Evolutionary conservation across 2,888 invertebrate species (phyloP), one percentile per base, ranked within the genome.

Genomic region (Doris montereyensis): DNA sequence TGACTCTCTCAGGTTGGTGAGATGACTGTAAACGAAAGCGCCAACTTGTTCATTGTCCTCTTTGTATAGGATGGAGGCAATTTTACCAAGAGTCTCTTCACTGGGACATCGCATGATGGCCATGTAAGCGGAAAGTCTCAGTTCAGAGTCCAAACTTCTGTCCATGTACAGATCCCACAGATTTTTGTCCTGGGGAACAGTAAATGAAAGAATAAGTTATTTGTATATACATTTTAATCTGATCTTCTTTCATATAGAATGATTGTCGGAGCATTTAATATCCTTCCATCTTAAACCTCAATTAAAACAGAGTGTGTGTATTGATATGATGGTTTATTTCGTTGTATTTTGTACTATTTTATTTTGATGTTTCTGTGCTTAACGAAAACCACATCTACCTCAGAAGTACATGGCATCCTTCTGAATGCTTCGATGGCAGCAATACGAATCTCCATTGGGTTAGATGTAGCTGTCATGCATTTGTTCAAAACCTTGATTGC

Each of bases 1-100:
- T 0, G 97, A 96, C 86, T 96, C 95, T 81, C 95, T 94, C 57
- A 97, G 92, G 92, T 97, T 97, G 85, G 94, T 95, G 70, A 98
- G 92, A 91, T 98, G 97, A 77, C 97, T 97, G 97, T 97, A n/a
- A 98, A 98, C 95, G 91, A 97, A 98, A 4, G 97, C 97, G 17
- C 97, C 97, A 21, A 97, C 97, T 94, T 97, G 97, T 13, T 86
- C 85, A 34, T 81, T 78, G 72, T 83, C 77, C 77, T 86, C 87
- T 1, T 71, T 78, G 41, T 80, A 79, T 79, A 86, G 82, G 0
- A 79, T 71, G 8, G 74, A 74, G 88, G 95, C 94, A 68, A 97
- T 94, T 75, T 94, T 93, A 79, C 94, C 93, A 0, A 97, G 93
- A 83, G n/a, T n/a, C n/a, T n/a, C 97, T 96, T 0, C 96, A 21